phyloP scores from a whole-genome alignment of 2,888 invertebrate genomes.

The Brachylomia viminalis region DNA sequence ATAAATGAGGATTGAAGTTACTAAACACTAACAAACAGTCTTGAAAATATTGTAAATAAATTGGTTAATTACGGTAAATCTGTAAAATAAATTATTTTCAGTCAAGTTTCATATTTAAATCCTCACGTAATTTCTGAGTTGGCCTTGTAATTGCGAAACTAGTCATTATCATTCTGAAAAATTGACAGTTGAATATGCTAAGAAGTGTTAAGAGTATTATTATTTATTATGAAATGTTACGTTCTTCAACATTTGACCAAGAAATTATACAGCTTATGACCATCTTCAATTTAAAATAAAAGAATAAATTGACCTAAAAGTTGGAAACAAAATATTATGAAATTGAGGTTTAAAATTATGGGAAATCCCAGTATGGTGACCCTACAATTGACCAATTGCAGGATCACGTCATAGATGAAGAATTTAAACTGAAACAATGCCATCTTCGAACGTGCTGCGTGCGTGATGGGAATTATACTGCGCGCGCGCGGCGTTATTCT shows the following conservation, averaged over 20 bases:
- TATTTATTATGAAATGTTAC: slow-evolving; percentile 58
- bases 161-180: slow-evolving; percentile 55
- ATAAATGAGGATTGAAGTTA: background rate
- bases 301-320: slow-evolving; percentile 43
- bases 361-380: slow-evolving; percentile 50
- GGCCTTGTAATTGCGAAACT: slow-evolving; percentile 59
- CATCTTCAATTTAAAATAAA: slow-evolving; percentile 29
- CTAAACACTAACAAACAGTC: background rate
- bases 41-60: slow-evolving; percentile 27
- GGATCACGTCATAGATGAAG: slow-evolving; percentile 85
- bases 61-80: slow-evolving; percentile 43
- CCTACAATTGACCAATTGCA: slow-evolving; percentile 75
- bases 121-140: slow-evolving; percentile 29
- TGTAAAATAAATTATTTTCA: slow-evolving; percentile 47
- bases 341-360: slow-evolving; percentile 4
- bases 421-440: slow-evolving; percentile 88
- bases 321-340: background rate
- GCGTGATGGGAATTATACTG: slow-evolving; percentile 80
- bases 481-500: slow-evolving; percentile 55
- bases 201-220: slow-evolving; percentile 52
- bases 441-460: slow-evolving; percentile 77
- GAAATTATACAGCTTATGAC: slow-evolving; percentile 45
- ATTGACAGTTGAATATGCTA: slow-evolving; percentile 61
- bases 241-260: slow-evolving; percentile 51
- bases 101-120: slow-evolving; percentile 50